phyloP scores from a whole-genome alignment of 2,113 vertebrate species.

The Ophiodon elongatus region DNA sequence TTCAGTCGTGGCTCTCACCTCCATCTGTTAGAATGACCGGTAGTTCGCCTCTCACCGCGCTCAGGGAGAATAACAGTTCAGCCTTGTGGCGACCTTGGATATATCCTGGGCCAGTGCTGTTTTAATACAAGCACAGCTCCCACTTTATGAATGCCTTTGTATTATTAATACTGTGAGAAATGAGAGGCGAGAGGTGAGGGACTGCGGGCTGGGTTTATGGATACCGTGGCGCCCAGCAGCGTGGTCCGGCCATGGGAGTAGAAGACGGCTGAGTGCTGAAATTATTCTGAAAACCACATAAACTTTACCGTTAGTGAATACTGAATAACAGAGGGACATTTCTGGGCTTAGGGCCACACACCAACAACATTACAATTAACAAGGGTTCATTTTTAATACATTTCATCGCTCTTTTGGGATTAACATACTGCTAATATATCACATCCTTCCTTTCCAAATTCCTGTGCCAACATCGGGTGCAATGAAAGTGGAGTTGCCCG shows the following conservation, averaged over 20 bases:
- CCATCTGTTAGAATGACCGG: slow-evolving; percentile 40
- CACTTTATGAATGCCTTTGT: slow-evolving; percentile 71
- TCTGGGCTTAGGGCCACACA: slow-evolving; percentile 67
- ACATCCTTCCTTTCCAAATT: slow-evolving; percentile 58
- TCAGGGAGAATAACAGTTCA: slow-evolving; percentile 69
- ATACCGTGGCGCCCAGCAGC: slow-evolving; percentile 46
- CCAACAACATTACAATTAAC: slow-evolving; percentile 67
- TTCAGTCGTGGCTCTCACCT: slow-evolving; percentile 38
- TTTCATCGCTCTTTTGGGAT: slow-evolving; percentile 58
- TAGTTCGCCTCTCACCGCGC: slow-evolving; percentile 22
- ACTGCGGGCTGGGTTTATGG: slow-evolving; percentile 56
- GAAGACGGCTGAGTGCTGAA: slow-evolving; percentile 54
- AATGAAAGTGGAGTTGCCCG: slow-evolving; percentile 47
- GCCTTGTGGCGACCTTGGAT: slow-evolving; percentile 76
- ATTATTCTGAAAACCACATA: slow-evolving; percentile 64
- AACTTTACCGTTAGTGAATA: slow-evolving; percentile 51
- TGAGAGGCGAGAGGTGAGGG: slow-evolving; percentile 72
- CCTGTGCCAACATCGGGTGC: slow-evolving; percentile 47
- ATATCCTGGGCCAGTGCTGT: slow-evolving; percentile 58
- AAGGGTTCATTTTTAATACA: slow-evolving; percentile 58
- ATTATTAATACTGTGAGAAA: slow-evolving; percentile 80
- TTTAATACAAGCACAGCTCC: slow-evolving; percentile 71
- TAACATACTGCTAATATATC: slow-evolving; percentile 57
- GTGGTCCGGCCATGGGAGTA: slow-evolving; percentile 20
- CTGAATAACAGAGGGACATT: slow-evolving; percentile 56